phyloP scores from a whole-genome alignment of 2,888 invertebrate genomes.

The Aspidiotus destructor region DNA sequence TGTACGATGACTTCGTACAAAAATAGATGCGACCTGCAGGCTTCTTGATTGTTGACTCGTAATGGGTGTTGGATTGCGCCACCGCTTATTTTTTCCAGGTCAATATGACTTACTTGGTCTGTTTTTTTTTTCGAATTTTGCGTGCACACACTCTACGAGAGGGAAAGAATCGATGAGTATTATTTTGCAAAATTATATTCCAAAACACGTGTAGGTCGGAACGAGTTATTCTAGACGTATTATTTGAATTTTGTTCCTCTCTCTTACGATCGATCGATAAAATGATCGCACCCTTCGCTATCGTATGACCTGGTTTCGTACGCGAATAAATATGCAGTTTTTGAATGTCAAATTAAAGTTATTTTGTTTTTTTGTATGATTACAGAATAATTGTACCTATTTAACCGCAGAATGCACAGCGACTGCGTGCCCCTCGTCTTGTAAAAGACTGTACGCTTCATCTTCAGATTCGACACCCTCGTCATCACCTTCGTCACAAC shows the following conservation, averaged over 20 bases:
- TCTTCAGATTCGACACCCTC: conserved; percentile 20
- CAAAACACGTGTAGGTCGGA: too few relatives aligned
- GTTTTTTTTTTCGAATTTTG: conserved; percentile 8
- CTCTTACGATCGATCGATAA: too few relatives aligned
- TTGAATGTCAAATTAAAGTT: not conserved
- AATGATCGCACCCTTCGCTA: too few relatives aligned
- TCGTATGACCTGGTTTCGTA: not conserved
- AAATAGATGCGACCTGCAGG: conserved; percentile 17
- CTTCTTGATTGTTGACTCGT: conserved; percentile 23
- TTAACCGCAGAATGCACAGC: conserved; percentile 32
- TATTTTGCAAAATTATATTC: too few relatives aligned
- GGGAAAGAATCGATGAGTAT: not conserved
- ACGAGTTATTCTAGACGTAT: too few relatives aligned
- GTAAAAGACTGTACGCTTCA: conserved; percentile 22
- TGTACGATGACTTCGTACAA: conserved; percentile 10
- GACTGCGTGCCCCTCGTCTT: conserved; percentile 28
- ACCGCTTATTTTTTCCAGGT: conserved; percentile 26
- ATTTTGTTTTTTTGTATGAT: not conserved
- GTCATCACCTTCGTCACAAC: conserved; percentile 14
- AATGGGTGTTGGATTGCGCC: conserved; percentile 31
- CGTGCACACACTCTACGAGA: not conserved
- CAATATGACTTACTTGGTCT: conserved; percentile 9
- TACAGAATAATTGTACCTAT: conserved; percentile 27
- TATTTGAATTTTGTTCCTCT: too few relatives aligned
- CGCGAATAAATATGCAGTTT: not conserved